Conservation (phyloP, 2,113 vertebrate genomes). For the Aptenodytes forsteri region DNA sequence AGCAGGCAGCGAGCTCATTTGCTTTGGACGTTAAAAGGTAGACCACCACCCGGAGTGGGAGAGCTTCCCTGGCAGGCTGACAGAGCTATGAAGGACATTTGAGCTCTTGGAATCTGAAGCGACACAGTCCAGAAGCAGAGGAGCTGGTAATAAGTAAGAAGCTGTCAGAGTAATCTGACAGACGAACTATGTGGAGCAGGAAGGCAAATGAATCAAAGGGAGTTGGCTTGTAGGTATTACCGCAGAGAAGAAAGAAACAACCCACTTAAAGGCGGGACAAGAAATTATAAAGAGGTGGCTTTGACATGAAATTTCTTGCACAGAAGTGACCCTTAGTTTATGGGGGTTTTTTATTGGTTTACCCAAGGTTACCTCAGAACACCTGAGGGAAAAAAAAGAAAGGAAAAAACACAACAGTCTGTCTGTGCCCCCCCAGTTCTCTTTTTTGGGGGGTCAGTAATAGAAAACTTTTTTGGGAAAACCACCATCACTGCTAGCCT, state of each 20-base stretch:
- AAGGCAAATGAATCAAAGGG: neutral
- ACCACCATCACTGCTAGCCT: neutral
- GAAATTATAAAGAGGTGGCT: neutral
- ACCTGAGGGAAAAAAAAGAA: fast-evolving
- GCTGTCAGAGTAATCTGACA: neutral
- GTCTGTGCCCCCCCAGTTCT: fast-evolving
- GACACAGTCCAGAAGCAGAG: neutral
- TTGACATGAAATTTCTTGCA: neutral
- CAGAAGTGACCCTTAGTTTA: neutral
- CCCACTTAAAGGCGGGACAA: neutral
- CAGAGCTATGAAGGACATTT: neutral
- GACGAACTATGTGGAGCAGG: neutral
- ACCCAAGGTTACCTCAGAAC: neutral
- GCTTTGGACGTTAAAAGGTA: neutral
- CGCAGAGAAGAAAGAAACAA: neutral
- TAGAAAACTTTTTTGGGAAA: neutral
- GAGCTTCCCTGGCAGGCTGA: neutral
- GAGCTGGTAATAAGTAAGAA: neutral
- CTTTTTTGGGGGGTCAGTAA: neutral
- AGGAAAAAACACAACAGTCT: fast-evolving
- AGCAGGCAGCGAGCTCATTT: neutral
- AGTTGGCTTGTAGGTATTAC: neutral
- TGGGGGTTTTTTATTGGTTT: fast-evolving
- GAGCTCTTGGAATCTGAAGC: neutral
- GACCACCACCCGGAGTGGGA: fast-evolving